Evolutionary conservation across 53 echinoderm and acorn worm species (phyloP), one percentile per base, ranked within the genome.

Genomic region (Mesocentrotus franciscanus): DNA sequence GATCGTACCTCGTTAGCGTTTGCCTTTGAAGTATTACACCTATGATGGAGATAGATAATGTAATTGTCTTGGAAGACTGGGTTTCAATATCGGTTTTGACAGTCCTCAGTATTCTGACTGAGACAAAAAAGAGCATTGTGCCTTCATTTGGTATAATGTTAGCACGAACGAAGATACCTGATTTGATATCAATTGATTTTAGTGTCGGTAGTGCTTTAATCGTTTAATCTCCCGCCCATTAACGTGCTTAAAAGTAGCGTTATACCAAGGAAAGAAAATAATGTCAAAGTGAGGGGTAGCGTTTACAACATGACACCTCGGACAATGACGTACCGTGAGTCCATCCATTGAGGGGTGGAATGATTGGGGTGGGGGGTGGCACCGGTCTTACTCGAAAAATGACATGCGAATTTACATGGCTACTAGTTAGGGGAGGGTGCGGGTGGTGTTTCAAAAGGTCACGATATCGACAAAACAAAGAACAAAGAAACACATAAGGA

Each of bases 1-100:
- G 34, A 34, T 78, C 4, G 33, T 33, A 78, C 30, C 9, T 71
- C 34, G 34, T 33, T 81, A 0, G 81, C 81, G 7, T 39, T 42
- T 20, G 36, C 22, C 81, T 81, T 81, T 81, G 81, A 81, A 81
- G 81, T 42, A 42, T 81, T 8, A 81, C 81, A 81, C 81, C 81
- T 81, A 0, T 0, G 1, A 22, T 18, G 18, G 1, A 12, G 42
- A 18, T 18, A 20, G 81, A 18, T 81, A 81, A 81, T 81, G 39
- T 79, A 8, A 81, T 81, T 81, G 81, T 39, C 18, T 42, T 64
- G 0, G 39, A 33, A 81, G 7, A 81, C 33, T 81, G 22, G 18
- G 81, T 81, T 81, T 81, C 81, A 81, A 20, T 81, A 36, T 81
- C 20, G 33, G 17, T 81, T 36, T 81, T 81, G 18, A 42, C 74